A percentile compares a stretch with the other conserved stretches of the same genome.
Conservation (phyloP, 2,113 vertebrate genomes). For the Sakesphorus luctuosus region DNA sequence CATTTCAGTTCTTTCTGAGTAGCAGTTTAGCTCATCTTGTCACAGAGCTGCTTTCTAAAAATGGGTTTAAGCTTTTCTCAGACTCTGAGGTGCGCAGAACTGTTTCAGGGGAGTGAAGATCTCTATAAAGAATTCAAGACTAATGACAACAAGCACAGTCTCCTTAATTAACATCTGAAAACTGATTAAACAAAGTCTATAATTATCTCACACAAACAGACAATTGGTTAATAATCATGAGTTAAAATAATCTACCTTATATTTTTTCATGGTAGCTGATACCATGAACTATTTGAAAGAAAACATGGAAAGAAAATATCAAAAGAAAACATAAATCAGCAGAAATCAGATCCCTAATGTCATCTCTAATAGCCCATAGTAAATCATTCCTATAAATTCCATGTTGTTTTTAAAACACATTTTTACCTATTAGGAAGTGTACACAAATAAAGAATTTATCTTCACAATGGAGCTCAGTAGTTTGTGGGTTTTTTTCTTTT, state of each 20-base stretch:
- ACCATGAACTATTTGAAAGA: background rate
- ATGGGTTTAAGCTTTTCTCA: background rate
- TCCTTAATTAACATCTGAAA: background rate
- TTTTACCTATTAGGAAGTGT: background rate
- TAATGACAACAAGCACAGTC: background rate
- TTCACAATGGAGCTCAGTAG: background rate
- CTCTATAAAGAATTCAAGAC: background rate
- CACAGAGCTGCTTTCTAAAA: background rate
- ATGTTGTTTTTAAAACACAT: background rate
- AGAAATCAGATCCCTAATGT: background rate
- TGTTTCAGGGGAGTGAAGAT: background rate
- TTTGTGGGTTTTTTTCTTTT: background rate
- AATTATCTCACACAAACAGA: background rate
- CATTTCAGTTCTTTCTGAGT: background rate
- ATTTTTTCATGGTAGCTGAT: background rate
- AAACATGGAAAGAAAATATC: background rate
- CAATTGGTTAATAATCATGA: background rate
- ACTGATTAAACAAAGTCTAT: background rate
- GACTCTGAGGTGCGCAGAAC: background rate
- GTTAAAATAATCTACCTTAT: background rate
- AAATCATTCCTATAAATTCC: background rate
- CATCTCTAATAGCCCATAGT: background rate
- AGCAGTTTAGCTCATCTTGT: background rate
- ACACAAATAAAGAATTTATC: background rate
- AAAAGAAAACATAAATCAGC: background rate